Evolutionary conservation across 2,797 vertebrate species (phyloP), one percentile per base, ranked within the genome.

Genomic region (Galaxias olidus): DNA sequence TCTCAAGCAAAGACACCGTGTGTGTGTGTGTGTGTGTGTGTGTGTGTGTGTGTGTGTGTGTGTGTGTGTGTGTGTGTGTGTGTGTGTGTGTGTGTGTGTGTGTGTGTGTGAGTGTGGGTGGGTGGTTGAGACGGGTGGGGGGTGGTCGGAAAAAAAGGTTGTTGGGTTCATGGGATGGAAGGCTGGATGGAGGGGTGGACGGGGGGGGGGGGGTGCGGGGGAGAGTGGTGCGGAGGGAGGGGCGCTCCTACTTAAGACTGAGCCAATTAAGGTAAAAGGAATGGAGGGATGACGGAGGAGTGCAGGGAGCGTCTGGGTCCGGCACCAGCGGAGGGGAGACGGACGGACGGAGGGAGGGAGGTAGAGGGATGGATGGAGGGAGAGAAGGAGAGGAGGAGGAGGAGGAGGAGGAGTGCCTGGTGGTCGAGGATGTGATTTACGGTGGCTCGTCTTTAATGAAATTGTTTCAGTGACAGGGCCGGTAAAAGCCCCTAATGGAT

Each of bases 401-500:
- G 76, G 71, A 87, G 91, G 92, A 90, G 90, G 90, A 94, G 89
- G 91, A 85, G 92, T 97, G 96, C 96, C 95, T 94, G 93, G 72
- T 68, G 91, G 84, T 91, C 30, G 30, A 30, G 30, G 30, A 30
- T 30, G 87, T 99, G 97, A 98, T 98, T 98, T 98, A 98, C 94
- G 93, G 93, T 95, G 93, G 93, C 94, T 94, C 94, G 95, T 91
- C 94, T 92, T 96, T 98, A 98, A 98, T 98, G 96, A 99, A 98
- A 99, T 98, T 98, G 97, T 98, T 98, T 95, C 96, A 94, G 92
- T 97, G 96, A 96, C 96, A 98, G 96, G 95, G 94, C 91, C 92
- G 93, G 96, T 98, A 98, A 98, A 97, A 97, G 96, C 95, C 94
- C 91, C 93, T 98, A 99, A 99, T 98, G 96, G 97, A 98, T 98